phyloP scores from a whole-genome alignment of 2,797 vertebrate genomes.

The Siniperca undulata region DNA sequence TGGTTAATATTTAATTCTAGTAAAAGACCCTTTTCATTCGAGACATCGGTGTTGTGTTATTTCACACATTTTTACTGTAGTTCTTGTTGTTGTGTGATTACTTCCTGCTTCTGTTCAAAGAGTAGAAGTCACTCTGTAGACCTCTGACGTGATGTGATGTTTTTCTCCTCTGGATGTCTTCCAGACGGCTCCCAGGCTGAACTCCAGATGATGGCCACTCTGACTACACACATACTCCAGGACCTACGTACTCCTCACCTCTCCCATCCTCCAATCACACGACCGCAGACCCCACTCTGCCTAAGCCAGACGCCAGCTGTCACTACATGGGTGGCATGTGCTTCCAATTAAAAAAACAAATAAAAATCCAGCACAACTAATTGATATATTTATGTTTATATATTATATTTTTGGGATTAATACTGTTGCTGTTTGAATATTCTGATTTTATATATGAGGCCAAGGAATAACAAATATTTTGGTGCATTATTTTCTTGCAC shows the following conservation, averaged over 20 bases:
- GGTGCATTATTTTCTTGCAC: slow-evolving; percentile 78
- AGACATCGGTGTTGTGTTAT: background rate
- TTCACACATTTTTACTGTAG: background rate
- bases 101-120: background rate
- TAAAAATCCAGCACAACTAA: slow-evolving; percentile 80
- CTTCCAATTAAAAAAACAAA: slow-evolving; percentile 83
- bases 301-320: slow-evolving; percentile 79
- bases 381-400: slow-evolving; percentile 87
- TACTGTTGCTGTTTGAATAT: slow-evolving; percentile 84
- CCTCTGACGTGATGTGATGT: background rate
- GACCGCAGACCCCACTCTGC: slow-evolving; percentile 72
- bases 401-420: slow-evolving; percentile 84
- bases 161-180: slow-evolving; percentile 32
- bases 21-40: background rate
- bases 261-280: slow-evolving; percentile 74
- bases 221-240: slow-evolving; percentile 36
- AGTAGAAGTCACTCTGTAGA: background rate
- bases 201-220: slow-evolving; percentile 93
- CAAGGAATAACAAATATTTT: slow-evolving; percentile 82
- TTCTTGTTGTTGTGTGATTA: background rate
- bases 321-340: slow-evolving; percentile 86
- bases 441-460: slow-evolving; percentile 85
- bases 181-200: slow-evolving; percentile 96
- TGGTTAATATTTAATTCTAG: background rate
- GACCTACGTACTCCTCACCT: slow-evolving; percentile 39